These are phyloP conservation scores for Epizoanthus illoricatus DNA, from an alignment of 92 coral and sea anemone species.

Conservation along the genomic window DNA sequence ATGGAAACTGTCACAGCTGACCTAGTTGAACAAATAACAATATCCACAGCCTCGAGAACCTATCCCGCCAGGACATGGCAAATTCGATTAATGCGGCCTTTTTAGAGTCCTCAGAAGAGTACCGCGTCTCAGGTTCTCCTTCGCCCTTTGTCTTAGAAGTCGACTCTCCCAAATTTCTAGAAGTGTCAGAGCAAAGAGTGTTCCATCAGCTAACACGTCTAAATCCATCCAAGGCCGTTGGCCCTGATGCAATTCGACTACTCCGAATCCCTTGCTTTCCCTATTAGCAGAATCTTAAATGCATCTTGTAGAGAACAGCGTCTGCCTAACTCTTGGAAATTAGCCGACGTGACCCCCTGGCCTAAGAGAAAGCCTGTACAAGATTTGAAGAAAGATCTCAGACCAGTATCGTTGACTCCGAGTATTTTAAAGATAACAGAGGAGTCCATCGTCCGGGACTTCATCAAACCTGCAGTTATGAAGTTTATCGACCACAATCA, in stretches of 20 bases:
- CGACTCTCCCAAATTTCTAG: background rate
- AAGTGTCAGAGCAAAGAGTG: conserved; percentile 21
- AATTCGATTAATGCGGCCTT: conserved; percentile 42
- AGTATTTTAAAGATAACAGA: conserved; percentile 22
- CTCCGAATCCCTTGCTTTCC: conserved; percentile 24
- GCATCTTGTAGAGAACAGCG: conserved; percentile 30
- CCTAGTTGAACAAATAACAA: conserved; percentile 23
- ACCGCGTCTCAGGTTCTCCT: conserved; percentile 20
- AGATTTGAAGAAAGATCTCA: conserved; percentile 21
- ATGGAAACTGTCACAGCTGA: background rate
- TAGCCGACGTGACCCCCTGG: conserved; percentile 22
- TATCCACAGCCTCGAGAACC: background rate
- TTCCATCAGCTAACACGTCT: background rate
- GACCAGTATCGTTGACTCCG: conserved; percentile 40
- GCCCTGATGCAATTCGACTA: conserved; percentile 27
- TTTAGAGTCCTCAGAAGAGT: conserved; percentile 40
- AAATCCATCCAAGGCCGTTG: conserved; percentile 28
- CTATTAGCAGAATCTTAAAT: conserved; percentile 20
- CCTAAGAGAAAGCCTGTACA: conserved; percentile 28
- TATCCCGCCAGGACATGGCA: conserved; percentile 37
- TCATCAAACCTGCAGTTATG: conserved; percentile 29
- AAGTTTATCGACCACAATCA: no score
- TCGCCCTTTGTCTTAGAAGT: conserved; percentile 1
- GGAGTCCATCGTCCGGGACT: conserved; percentile 9
- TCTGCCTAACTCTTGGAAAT: conserved; percentile 39